Percentiles rank a stretch among this genome's conserved stretches.
phyloP scores from a whole-genome alignment of 2,797 vertebrate genomes.

The Hemibagrus guttatus region DNA sequence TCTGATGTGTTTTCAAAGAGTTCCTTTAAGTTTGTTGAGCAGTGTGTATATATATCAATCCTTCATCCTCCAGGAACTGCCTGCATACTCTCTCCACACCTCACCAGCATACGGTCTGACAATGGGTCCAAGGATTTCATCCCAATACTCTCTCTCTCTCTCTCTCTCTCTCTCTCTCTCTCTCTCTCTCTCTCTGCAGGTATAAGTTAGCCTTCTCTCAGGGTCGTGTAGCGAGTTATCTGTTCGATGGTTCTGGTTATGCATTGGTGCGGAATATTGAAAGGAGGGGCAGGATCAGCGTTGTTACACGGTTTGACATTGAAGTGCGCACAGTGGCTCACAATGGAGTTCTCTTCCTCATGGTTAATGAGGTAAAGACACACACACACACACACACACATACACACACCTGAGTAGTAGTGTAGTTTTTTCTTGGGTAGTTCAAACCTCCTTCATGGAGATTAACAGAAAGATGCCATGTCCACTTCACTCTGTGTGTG shows the following conservation, averaged over 20 bases:
- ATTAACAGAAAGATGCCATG: neutral
- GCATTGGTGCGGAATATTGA: slow-evolving; percentile 89
- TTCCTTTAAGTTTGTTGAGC: no score
- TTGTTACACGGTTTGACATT: slow-evolving; percentile 94
- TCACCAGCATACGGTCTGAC: no score
- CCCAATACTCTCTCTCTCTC: neutral
- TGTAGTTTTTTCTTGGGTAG: neutral
- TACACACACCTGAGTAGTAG: neutral
- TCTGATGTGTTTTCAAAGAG: no score
- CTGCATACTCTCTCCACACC: no score
- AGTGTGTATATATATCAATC: no score
- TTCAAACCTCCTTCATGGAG: neutral
- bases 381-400: slow-evolving; percentile 4
- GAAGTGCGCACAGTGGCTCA: slow-evolving; percentile 90
- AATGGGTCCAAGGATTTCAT: no score
- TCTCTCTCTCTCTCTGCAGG: slow-evolving; percentile 66
- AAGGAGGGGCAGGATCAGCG: slow-evolving; percentile 85
- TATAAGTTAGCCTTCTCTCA: slow-evolving; percentile 95
- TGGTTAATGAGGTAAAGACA: slow-evolving; percentile 87
- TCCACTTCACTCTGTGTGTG: neutral
- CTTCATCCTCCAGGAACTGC: no score
- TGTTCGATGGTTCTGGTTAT: slow-evolving; percentile 94
- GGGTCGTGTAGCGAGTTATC: slow-evolving; percentile 89
- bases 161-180: neutral
- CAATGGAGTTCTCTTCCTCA: slow-evolving; percentile 86